Evolutionary conservation across 2,797 vertebrate species (phyloP).

Genomic region (Falco peregrinus): DNA sequence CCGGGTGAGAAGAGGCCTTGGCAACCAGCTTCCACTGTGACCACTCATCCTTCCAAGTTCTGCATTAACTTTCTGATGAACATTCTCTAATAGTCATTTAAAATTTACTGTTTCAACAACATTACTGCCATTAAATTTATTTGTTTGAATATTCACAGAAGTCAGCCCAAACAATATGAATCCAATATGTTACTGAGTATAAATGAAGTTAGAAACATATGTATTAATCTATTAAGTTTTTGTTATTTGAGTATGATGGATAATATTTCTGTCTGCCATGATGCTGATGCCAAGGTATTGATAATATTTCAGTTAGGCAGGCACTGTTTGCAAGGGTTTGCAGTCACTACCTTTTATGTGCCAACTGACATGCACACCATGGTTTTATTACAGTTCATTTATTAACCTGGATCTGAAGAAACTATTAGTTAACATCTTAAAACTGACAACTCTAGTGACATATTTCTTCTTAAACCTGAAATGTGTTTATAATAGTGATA

Average conservation of each 20-base stretch:
- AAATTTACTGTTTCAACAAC: background rate
- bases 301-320: background rate
- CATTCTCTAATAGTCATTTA: conserved; percentile 16
- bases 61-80: conserved; percentile 30
- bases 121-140: background rate
- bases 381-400: background rate
- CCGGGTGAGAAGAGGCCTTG: conserved; percentile 23
- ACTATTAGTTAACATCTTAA: background rate
- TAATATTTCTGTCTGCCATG: background rate
- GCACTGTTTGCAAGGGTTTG: background rate
- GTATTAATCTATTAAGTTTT: background rate
- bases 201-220: background rate
- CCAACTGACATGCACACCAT: background rate
- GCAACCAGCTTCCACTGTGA: conserved; percentile 1
- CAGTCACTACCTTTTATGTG: background rate
- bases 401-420: background rate
- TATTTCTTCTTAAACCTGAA: background rate
- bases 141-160: background rate
- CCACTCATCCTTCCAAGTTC: conserved; percentile 12
- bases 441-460: background rate
- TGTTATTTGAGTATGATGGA: background rate
- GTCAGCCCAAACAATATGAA: background rate
- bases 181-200: background rate
- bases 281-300: background rate
- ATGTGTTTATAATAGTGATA: background rate